Base-by-base conservation (phyloP, 2,797 vertebrate species). In the Rhinoraja longicauda region DNA sequence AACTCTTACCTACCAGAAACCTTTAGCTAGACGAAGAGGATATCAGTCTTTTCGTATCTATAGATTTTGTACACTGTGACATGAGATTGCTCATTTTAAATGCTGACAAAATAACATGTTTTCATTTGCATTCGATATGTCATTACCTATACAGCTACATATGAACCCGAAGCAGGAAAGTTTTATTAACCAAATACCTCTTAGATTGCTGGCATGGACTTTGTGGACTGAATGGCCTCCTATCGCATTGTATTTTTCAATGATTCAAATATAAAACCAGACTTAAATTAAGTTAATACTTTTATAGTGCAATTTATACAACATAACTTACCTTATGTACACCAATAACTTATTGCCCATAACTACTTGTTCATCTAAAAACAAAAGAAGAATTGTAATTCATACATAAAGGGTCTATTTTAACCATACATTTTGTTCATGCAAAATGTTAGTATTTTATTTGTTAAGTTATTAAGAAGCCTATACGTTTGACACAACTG, bases 311-410 rank as follows among this genome's bases (percentile, higher is more conserved):
- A 90, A 67, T 21, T 1, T 24, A 70, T 24, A 90, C 36, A 15
- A 67, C 13, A 29, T 67, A 59, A 32, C 94, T 96, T 95, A 99
- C 99, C 99, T 99, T 94, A 99, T 99, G 94, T 99, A 99, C 0
- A 99, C 99, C 45, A 99, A 97, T 64, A 99, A 96, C 95, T 99
- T 99, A 95, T 99, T 99, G 93, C 99, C 99, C 97, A 99, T 99
- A 88, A 98, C 96, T 94, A 99, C 98, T 94, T 99, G 97, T 75
- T 98, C 98, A 97, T 98, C 99, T 99, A 96, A 93, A 93, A 96
- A 10, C 96, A 82, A 96, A 72, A 93, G 32, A 82, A 93, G 39
- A 78, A 29, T 57, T 21, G 53, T 32, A 17, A 77, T 62, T 13
- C 12, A 26, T 93, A 13, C 24, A 81, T 81, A 59, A 36, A 7